Evolutionary conservation across 2,797 vertebrate genomes (phyloP).

Genomic region (Gastrophryne carolinensis): DNA sequence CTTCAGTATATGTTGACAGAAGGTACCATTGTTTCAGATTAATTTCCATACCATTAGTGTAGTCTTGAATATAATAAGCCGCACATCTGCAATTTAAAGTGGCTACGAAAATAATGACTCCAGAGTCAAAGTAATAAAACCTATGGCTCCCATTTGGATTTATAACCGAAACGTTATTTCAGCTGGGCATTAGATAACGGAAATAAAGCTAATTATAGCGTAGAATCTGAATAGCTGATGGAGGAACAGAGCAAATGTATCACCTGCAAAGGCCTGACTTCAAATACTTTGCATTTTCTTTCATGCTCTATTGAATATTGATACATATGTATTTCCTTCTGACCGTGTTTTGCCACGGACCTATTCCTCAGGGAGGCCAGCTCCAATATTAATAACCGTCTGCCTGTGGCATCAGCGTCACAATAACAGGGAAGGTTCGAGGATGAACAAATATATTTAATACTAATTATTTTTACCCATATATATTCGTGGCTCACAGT

Average conservation of each 20-base stretch:
- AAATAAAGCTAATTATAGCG: not conserved
- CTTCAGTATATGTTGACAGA: too few species aligned
- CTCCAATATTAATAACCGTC: constrained; percentile 26
- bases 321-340: constrained; percentile 31
- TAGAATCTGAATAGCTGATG: not conserved
- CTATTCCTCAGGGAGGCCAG: constrained; percentile 27
- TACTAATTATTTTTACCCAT: constrained; percentile 15
- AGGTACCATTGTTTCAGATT: too few species aligned
- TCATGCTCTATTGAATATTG: constrained; percentile 35
- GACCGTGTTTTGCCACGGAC: constrained; percentile 12
- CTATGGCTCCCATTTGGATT: not conserved
- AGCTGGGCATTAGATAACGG: not conserved
- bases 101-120: not conserved
- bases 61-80: too few species aligned
- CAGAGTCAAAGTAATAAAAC: not conserved
- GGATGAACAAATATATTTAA: constrained; percentile 22
- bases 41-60: too few species aligned
- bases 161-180: not conserved
- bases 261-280: not conserved
- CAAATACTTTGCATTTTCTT: constrained; percentile 22
- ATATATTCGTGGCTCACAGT: not conserved
- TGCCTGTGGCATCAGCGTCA: not conserved
- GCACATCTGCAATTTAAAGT: not conserved
- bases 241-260: not conserved
- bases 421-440: constrained; percentile 36